Base-by-base conservation (phyloP, 1,140 invertebrate genomes). In the Tetranychus cinnabarinus region DNA sequence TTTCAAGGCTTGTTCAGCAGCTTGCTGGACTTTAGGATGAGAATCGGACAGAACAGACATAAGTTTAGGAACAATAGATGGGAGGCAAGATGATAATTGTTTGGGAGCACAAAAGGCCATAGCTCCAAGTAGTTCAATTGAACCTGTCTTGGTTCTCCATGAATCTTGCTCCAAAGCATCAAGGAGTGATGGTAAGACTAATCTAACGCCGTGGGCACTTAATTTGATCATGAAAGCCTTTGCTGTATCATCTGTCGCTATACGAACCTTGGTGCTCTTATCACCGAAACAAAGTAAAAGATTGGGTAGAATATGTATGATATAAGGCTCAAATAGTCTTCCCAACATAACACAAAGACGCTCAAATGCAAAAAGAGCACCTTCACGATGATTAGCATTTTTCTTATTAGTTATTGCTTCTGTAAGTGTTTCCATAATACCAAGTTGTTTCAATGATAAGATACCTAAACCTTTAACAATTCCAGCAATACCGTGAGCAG, bases 31-130 rank as follows among this genome's bases (percentile, higher is more conserved):
- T 76, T 93, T 92, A 61, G 85, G 83, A 69, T 98, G 95, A 0
- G 93, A 97, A 75, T 99, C 95, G 62, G 89, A 88, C 7, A 98
- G 75, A 23, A 97, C 88, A 76, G 97, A 90, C 58, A 96, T 96
- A 13, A 99, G 75, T 68, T 93, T 92, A n/a, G 95, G 96, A 35
- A 98, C 93, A 71, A 99, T 97, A 69, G 82, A 91, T 1, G 96
- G 96, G 58, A 99, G 76, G 72, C 92, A 97, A 3, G 90, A 93
- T 36, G 91, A 97, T 50, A 99, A 74, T 72, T 98, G 95, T 72
- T 96, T 96, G 0, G 95, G 95, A 7, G 95, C 93, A 77, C 95
- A 98, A 72, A 86, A 95, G 8, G 92, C 91, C 90, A 95, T 93
- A 36, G 89, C 86, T 47, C 93, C 95, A 0, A 99, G 76, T 56